phyloP scores from a whole-genome alignment of 2,888 invertebrate genomes.

The Noctua janthina region DNA sequence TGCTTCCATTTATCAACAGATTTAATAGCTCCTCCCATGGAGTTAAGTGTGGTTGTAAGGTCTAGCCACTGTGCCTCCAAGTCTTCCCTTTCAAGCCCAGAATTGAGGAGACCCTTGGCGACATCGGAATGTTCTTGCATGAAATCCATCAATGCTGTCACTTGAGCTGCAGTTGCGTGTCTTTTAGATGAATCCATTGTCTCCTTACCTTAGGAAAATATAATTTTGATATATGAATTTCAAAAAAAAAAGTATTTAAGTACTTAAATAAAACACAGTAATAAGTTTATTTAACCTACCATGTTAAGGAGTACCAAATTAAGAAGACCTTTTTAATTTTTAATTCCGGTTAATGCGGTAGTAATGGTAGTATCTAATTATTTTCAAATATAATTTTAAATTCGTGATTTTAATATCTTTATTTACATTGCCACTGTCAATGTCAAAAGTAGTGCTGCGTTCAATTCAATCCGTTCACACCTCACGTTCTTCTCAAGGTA shows the following conservation, averaged over 20 bases:
- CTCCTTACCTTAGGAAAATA: conserved; percentile 20
- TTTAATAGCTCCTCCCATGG: conserved; percentile 70
- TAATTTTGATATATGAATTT: not conserved
- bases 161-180: conserved; percentile 70
- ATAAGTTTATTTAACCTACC: conserved; percentile 10
- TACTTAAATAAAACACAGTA: not conserved
- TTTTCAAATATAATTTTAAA: not conserved
- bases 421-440: conserved; percentile 16
- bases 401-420: not conserved
- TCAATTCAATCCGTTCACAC: not conserved
- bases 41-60: conserved; percentile 62
- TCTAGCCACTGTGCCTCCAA: conserved; percentile 70
- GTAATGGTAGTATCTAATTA: not conserved
- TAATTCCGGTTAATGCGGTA: not conserved
- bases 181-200: conserved; percentile 68
- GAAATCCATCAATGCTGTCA: conserved; percentile 69
- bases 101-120: conserved; percentile 65
- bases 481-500: not conserved
- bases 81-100: conserved; percentile 68
- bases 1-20: conserved; percentile 74
- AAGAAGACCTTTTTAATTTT: not conserved
- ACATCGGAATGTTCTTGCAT: conserved; percentile 71
- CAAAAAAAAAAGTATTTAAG: not conserved
- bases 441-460: not conserved
- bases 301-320: conserved; percentile 9